Evolutionary conservation across 2,113 vertebrate genomes (phyloP), one percentile per base, ranked within the genome.

Genomic region (Ursus arctos): DNA sequence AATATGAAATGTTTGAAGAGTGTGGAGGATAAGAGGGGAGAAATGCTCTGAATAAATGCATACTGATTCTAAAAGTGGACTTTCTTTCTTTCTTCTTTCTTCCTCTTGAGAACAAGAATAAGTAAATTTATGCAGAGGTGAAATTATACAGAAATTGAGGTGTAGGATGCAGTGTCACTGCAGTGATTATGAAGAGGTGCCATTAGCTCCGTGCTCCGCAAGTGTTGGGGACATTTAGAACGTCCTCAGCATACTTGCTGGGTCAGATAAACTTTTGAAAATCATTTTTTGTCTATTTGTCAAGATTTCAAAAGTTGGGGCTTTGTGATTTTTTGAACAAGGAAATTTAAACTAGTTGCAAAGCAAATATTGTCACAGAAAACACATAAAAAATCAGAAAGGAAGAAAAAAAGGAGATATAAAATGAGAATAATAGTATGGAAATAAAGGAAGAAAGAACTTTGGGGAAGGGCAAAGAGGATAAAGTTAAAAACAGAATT

Each of bases 1-100:
- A 99, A 97, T 97, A 88, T 96, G 97, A 92, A 95, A 86, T 93
- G 83, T 98, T 97, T 97, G 96, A 72, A 24, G 0, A 92, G 79
- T 91, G 86, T 86, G 91, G 74, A 88, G 4, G 57, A 84, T 92
- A 97, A 98, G 72, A 93, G 18, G 43, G 0, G 10, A 91, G 28
- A 91, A 65, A 24, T 63, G 40, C 53, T 82, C 87, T 97, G 84
- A 92, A 87, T 80, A 80, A 91, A 76, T 47, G 57, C 26, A 55
- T 26, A 49, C 22, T 47, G 36, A 87, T 85, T 89, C 47, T 16
- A 19, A 96, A 88, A 55, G 65, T 88, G 21, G 40, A 2, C 40
- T 93, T 24, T 47, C 26, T 93, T 65, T 49, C 22, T 94, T 67
- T 57, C 43, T 63, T 33, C 53, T n/a, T 49, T 72, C 40, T 92